phyloP scores from a whole-genome alignment of 2,888 invertebrate species.

The Pristionchus mayeri region DNA sequence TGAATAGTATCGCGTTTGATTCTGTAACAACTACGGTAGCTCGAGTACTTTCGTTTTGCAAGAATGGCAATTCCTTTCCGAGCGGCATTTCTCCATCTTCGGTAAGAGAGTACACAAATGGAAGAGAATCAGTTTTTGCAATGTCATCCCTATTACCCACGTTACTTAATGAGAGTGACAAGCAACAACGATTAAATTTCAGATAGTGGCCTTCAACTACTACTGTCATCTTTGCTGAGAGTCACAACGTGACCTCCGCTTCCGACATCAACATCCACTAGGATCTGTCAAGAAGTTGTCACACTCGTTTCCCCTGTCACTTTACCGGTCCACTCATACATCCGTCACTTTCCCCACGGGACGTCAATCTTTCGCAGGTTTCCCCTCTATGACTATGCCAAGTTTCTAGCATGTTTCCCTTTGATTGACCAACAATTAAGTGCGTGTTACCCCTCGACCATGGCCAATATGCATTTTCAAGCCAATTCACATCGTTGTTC shows the following conservation, averaged over 20 bases:
- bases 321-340: background rate
- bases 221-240: constrained; percentile 74
- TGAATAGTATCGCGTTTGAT: no score
- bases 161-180: no score
- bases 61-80: no score
- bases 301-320: background rate
- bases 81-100: no score
- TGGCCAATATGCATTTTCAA: background rate
- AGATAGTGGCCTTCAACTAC: constrained; percentile 75
- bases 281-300: background rate
- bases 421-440: background rate
- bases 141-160: no score
- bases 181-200: constrained; percentile 22
- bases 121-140: no score
- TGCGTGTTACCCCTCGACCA: constrained; percentile 4
- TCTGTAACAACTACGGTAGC: no score
- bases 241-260: background rate
- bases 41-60: no score
- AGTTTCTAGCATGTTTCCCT: background rate
- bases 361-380: background rate
- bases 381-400: constrained; percentile 31
- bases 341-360: background rate
- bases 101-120: no score
- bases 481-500: background rate
- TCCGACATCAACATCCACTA: background rate